These are phyloP conservation scores for Lophius piscatorius DNA, from an alignment of 2,113 vertebrate species.

Conservation along the genomic window DNA sequence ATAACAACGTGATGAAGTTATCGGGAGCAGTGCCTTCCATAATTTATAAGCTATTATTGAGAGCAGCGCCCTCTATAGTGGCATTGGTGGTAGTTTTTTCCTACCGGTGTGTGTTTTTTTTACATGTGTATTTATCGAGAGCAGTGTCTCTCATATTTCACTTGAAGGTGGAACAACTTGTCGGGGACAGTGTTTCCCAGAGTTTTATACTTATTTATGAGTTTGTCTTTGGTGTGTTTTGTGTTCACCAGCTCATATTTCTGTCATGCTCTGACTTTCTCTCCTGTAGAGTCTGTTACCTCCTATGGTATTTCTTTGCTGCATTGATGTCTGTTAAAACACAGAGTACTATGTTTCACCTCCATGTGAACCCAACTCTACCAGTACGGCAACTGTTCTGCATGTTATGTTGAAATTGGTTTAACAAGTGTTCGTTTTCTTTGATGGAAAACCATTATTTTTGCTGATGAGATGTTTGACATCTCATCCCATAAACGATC, in stretches of 20 bases:
- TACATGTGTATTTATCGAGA: slow-evolving; percentile 89
- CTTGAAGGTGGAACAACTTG: slow-evolving; percentile 94
- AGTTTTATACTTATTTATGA: slow-evolving; percentile 86
- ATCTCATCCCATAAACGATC: too few species aligned
- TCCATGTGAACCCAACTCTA: too few species aligned
- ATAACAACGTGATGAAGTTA: too few species aligned
- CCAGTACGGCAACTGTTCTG: background rate
- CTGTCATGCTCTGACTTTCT: background rate
- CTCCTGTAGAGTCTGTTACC: too few species aligned
- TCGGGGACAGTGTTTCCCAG: slow-evolving; percentile 99
- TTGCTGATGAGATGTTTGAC: background rate
- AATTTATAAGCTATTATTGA: slow-evolving; percentile 93
- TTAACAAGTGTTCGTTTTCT: too few species aligned
- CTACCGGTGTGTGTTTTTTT: slow-evolving; percentile 83
- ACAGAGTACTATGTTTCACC: too few species aligned
- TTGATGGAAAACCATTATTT: too few species aligned
- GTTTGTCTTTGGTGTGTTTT: slow-evolving; percentile 20
- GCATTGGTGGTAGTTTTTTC: slow-evolving; percentile 96
- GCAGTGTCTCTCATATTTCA: slow-evolving; percentile 98
- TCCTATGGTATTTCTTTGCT: too few species aligned
- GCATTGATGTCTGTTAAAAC: too few species aligned
- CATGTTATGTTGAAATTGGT: too few species aligned
- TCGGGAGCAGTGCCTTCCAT: slow-evolving; percentile 98
- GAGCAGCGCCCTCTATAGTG: slow-evolving; percentile 98
- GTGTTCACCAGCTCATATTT: slow-evolving; percentile 1